These are phyloP conservation scores for Emmelina monodactyla DNA, from an alignment of 2,888 invertebrate species.

Conservation along the genomic window DNA sequence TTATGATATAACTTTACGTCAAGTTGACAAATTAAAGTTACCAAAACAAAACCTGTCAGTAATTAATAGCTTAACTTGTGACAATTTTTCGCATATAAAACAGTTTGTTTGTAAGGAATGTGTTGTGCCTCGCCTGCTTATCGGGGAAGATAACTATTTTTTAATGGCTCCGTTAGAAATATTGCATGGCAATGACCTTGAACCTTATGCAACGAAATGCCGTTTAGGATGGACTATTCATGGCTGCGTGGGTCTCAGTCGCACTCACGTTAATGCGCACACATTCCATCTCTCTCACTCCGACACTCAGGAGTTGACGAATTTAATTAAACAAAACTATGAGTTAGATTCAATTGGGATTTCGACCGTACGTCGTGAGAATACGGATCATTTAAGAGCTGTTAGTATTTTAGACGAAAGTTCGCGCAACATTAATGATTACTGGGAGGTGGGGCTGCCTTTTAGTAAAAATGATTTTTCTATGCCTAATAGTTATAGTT, in stretches of 20 bases:
- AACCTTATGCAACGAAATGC: conserved; percentile 14
- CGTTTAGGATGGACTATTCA: conserved; percentile 15
- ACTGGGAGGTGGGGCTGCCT: conserved; percentile 17
- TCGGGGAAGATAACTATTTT: conserved; percentile 17
- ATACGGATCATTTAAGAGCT: conserved; percentile 15
- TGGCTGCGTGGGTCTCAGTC: conserved; percentile 13
- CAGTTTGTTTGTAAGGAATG: conserved; percentile 12
- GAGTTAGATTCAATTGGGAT: conserved; percentile 17
- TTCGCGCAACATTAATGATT: conserved; percentile 9
- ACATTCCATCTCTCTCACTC: conserved; percentile 12
- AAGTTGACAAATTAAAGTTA: conserved; percentile 12
- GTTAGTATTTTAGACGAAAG: conserved; percentile 16
- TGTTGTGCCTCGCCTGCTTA: conserved; percentile 14
- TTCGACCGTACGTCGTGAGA: conserved; percentile 14
- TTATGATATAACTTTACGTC: conserved; percentile 9
- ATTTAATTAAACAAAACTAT: conserved; percentile 14
- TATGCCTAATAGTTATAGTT: conserved; percentile 14
- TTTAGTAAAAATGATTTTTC: conserved; percentile 13
- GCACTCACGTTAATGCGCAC: conserved; percentile 8
- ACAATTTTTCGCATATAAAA: conserved; percentile 10
- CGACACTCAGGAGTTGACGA: conserved; percentile 11
- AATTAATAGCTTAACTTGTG: conserved; percentile 8
- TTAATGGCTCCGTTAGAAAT: conserved; percentile 14
- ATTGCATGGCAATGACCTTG: conserved; percentile 9
- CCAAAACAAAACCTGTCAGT: conserved; percentile 13